Evolutionary conservation across 2,797 vertebrate species (phyloP).

Genomic region (Pipistrellus pipistrellus): DNA sequence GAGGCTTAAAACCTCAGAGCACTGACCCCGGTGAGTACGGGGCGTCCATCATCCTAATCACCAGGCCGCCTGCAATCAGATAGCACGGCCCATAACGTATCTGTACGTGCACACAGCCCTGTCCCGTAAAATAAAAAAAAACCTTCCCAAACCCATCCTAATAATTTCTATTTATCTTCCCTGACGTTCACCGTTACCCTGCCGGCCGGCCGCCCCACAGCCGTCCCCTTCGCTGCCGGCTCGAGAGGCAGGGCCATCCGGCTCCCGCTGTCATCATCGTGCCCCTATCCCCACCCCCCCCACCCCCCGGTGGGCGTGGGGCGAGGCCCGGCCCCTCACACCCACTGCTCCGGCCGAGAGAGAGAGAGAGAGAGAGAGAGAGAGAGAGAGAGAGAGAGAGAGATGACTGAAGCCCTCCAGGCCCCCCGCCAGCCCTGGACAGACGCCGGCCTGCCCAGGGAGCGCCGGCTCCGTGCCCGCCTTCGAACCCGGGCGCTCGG

Average conservation of each 20-base stretch:
- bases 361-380: too few species aligned
- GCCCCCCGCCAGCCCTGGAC: too few species aligned
- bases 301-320: conserved; percentile 89
- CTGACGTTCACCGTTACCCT: conserved; percentile 88
- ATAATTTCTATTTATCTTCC: conserved; percentile 91
- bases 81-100: conserved; percentile 88
- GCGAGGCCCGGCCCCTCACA: conserved; percentile 86
- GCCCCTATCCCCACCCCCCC: conserved; percentile 78
- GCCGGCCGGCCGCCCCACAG: conserved; percentile 87
- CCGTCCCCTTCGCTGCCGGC: conserved; percentile 85
- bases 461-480: conserved; percentile 87
- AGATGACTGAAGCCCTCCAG: too few species aligned
- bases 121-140: conserved; percentile 83
- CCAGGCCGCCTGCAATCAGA: conserved; percentile 88
- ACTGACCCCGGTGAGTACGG: conserved; percentile 87
- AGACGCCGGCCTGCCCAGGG: too few species aligned
- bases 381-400: too few species aligned
- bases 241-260: conserved; percentile 83
- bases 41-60: conserved; percentile 90
- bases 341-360: too few species aligned
- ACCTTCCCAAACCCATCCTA: conserved; percentile 88
- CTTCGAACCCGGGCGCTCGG: conserved; percentile 85
- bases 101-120: conserved; percentile 88
- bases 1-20: conserved; percentile 87
- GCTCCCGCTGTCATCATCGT: conserved; percentile 92